phyloP scores from a whole-genome alignment of 2,888 invertebrate species.

The Tetragonisca angustula region DNA sequence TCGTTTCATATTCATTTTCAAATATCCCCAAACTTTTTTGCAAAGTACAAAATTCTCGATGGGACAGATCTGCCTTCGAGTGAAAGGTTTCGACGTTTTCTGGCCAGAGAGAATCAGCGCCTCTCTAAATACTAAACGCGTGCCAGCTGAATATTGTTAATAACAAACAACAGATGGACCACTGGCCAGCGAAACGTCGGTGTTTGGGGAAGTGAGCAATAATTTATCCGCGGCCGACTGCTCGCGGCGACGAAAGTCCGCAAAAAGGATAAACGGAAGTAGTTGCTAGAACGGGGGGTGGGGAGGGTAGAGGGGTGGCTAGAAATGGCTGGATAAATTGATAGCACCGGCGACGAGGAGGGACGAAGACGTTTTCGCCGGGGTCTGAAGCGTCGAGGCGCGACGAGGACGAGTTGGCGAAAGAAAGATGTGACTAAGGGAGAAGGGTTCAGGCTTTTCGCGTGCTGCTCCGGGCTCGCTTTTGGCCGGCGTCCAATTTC shows the following conservation, averaged over 20 bases:
- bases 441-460: slow-evolving; percentile 28
- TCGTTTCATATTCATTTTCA: too few relatives aligned
- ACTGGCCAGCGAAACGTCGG: slow-evolving; percentile 39
- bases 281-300: too few relatives aligned
- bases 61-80: too few relatives aligned
- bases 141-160: slow-evolving; percentile 60
- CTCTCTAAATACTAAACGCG: not conserved
- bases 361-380: slow-evolving; percentile 13
- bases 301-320: slow-evolving; percentile 31
- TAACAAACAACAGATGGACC: slow-evolving; percentile 62
- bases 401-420: not conserved
- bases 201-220: slow-evolving; percentile 67
- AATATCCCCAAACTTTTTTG: too few relatives aligned
- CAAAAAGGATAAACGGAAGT: slow-evolving; percentile 47
- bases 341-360: slow-evolving; percentile 47
- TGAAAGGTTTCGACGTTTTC: too few relatives aligned
- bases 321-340: slow-evolving; percentile 64
- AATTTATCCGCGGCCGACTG: slow-evolving; percentile 65
- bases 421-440: slow-evolving; percentile 17
- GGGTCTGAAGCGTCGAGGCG: not conserved
- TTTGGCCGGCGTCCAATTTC: slow-evolving; percentile 77
- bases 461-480: slow-evolving; percentile 50
- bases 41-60: too few relatives aligned
- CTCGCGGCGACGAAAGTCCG: slow-evolving; percentile 52
- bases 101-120: too few relatives aligned